A percentile compares a stretch with the other conserved stretches of the same genome.
These are phyloP conservation scores for Caenorhabditis tropicalis DNA, from an alignment of 1,140 invertebrate species.

Conservation along the genomic window DNA sequence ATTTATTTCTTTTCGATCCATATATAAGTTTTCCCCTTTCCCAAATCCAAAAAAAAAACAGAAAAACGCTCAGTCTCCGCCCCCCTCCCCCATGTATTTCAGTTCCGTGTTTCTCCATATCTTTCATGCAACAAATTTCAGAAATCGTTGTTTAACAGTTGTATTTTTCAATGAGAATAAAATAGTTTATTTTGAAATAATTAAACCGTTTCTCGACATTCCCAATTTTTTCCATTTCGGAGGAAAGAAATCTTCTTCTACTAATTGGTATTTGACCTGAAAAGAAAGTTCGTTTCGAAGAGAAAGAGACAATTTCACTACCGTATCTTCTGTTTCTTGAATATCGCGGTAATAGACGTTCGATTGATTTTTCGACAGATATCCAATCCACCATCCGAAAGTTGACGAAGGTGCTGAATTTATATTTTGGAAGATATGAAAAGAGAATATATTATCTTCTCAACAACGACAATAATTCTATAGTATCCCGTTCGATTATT, in stretches of 20 bases:
- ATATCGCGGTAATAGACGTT: conserved; percentile 49
- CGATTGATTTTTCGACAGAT: conserved; percentile 39
- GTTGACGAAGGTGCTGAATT: conserved; percentile 45
- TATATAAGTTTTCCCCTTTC: neutral
- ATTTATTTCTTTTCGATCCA: neutral
- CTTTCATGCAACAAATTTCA: conserved; percentile 9
- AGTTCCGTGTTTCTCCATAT: conserved; percentile 28
- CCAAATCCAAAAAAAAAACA: neutral
- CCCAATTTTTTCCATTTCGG: conserved; percentile 9
- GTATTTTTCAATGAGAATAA: neutral
- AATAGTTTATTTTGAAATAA: conserved; percentile 30
- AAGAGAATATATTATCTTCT: no score
- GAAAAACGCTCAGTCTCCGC: conserved; percentile 24
- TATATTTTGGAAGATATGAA: neutral
- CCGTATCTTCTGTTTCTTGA: conserved; percentile 40
- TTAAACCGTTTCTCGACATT: neutral
- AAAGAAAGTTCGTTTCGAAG: neutral
- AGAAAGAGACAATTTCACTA: neutral
- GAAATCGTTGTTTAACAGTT: neutral
- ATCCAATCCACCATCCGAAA: conserved; percentile 48
- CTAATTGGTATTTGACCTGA: conserved; percentile 40
- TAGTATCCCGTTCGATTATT: neutral
- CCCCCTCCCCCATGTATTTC: conserved; percentile 29
- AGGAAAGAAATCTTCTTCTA: conserved; percentile 48
- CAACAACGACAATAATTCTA: no score